Percentiles rank a stretch among this genome's conserved stretches.
Evolutionary conservation across 2,888 invertebrate species (phyloP).

Genomic region (Sisyra nigra): DNA sequence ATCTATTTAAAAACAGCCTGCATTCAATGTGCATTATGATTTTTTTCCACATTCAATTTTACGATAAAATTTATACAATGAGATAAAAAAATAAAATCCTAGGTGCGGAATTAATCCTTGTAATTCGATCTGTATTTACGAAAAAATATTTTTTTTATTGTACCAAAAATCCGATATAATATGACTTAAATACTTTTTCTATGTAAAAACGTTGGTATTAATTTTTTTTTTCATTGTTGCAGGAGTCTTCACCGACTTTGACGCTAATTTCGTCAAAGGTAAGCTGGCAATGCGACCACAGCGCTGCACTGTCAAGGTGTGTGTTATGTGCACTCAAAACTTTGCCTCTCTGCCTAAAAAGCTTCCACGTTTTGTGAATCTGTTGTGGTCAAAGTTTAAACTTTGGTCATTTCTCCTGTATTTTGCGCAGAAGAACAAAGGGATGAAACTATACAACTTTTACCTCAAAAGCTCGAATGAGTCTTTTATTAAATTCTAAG

Average conservation of each 20-base stretch:
- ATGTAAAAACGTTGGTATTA: neutral
- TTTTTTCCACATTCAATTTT: neutral
- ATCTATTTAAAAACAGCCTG: neutral
- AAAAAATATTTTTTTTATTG: no score
- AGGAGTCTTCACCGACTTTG: slow-evolving; percentile 65
- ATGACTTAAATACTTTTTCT: neutral
- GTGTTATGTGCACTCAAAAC: slow-evolving; percentile 15
- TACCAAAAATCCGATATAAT: no score
- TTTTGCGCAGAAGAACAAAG: no score
- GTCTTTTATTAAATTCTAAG: no score
- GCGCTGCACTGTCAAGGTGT: slow-evolving; percentile 31
- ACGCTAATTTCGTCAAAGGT: slow-evolving; percentile 66
- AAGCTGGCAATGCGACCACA: slow-evolving; percentile 38
- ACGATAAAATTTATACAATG: no score
- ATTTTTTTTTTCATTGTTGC: slow-evolving; percentile 36
- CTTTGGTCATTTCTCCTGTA: no score
- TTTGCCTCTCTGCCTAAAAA: neutral
- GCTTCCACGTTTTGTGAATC: neutral
- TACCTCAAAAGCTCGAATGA: no score
- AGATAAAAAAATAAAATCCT: no score
- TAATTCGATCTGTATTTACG: no score
- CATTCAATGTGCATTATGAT: neutral
- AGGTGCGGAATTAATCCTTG: no score
- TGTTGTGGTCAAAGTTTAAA: no score
- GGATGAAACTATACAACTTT: no score